Conservation (phyloP, 1,140 invertebrate genomes). For the Ctenoplectra terminalis region DNA sequence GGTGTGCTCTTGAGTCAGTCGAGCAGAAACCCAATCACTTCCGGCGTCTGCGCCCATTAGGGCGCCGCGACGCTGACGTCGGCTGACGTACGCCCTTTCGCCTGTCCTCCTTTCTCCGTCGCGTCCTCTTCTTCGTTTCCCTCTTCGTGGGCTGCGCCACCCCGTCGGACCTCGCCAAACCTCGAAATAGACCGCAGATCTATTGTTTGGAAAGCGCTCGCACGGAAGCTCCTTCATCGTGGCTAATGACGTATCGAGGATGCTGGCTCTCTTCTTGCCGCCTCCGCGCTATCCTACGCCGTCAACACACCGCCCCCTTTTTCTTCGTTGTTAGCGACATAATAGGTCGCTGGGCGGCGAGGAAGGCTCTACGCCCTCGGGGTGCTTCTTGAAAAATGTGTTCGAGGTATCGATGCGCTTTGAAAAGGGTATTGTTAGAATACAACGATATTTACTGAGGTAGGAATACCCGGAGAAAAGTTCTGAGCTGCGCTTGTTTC, state of each 20-base stretch:
- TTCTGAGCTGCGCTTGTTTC: too few species aligned
- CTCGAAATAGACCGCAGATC: slow-evolving; percentile 80
- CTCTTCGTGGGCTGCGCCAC: slow-evolving; percentile 19
- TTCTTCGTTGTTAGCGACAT: slow-evolving; percentile 51
- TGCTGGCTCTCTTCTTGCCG: slow-evolving; percentile 47
- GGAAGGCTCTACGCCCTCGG: not conserved
- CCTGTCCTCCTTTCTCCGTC: slow-evolving; percentile 48
- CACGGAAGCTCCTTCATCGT: slow-evolving; percentile 71
- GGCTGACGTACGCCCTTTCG: slow-evolving; percentile 80
- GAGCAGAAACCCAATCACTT: slow-evolving; percentile 84
- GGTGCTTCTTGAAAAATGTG: not conserved
- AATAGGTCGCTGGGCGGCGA: slow-evolving; percentile 21
- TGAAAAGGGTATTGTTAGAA: not conserved
- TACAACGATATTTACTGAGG: too few species aligned
- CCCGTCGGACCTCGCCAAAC: slow-evolving; percentile 67
- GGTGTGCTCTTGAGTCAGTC: slow-evolving; percentile 81
- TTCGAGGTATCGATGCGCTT: too few species aligned
- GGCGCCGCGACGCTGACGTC: slow-evolving; percentile 83
- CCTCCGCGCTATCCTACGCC: slow-evolving; percentile 22
- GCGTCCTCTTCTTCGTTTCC: not conserved
- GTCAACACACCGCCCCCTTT: slow-evolving; percentile 29
- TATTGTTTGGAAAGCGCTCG: slow-evolving; percentile 81
- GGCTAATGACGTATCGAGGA: slow-evolving; percentile 74
- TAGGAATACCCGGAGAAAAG: too few species aligned
- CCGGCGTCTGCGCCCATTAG: slow-evolving; percentile 84